Base-by-base conservation (phyloP, 2,113 vertebrate genomes). In the Stegostoma tigrinum region DNA sequence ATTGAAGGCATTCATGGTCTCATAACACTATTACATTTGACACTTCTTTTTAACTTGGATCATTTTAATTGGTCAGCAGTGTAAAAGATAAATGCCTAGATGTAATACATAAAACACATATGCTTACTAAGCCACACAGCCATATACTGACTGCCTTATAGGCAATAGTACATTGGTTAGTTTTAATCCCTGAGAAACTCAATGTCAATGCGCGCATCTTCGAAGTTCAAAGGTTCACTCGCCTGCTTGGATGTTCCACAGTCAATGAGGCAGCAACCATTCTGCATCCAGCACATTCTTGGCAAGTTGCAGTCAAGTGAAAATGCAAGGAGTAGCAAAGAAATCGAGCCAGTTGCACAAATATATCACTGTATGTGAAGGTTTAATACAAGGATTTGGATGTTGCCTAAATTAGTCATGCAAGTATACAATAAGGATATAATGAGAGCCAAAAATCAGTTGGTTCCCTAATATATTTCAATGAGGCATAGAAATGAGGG, bases 401-500 rank as follows among this genome's bases (percentile, higher is more conserved):
- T 75, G 68, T 72, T 72, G 94, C 94, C 45, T 75, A 95, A 52
- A 75, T 42, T 75, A 95, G 42, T 95, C 45, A 72, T 95, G 64
- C 68, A 95, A 95, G 7, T 19, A 30, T 45, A 95, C 94, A 48
- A 72, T 94, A 72, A 95, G 15, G 68, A 95, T 52, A 95, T 75
- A 75, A 95, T 55, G 68, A 95, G 94, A 68, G 94, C 67, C 95
- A 96, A 83, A 80, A 95, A 80, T 96, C 96, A 96, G 67, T 95
- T 38, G 87, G 87, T 48, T 96, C 96, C 68, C 96, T 87, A 91
- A 96, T 87, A 72, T 61, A 42, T 95, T 96, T 96, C 64, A 96
- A 95, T 96, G 96, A 96, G 89, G 96, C 96, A 95, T 95, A 95
- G 67, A 96, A 87, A 89, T 52, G 72, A 66, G 90, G 95, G 38